Base-by-base conservation (phyloP, 2,888 invertebrate species). In the Volucella inanis region DNA sequence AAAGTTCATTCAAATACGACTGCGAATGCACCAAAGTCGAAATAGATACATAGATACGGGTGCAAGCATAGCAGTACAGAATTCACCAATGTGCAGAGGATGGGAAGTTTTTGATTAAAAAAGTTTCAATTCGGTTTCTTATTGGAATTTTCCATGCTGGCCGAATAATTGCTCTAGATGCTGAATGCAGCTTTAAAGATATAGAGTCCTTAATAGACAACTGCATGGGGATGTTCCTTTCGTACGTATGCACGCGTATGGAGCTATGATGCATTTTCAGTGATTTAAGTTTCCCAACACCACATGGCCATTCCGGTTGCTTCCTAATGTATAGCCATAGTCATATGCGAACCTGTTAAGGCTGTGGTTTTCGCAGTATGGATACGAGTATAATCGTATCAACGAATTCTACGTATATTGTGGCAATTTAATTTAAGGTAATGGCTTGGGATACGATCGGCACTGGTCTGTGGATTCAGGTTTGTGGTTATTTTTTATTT, bases 71-170 rank as follows among this genome's bases (percentile, higher is more conserved):
- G 18, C 38, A 47, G 52, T 15, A n/a, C 47, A 12, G 15, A 31
- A 52, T 45, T 54, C 50, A 9, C 57, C 39, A 57, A 55, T 12
- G n/a, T 43, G 77, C 55, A 70, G 55, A 62, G 11, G 47, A 70
- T 45, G 45, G 67, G 49, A 76, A 85, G 81, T 85, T 85, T 85
- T 85, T 85, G 85, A 85, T 85, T 85, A 85, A 85, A 85, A 85
- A 85, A 85, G 85, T 85, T 85, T 85, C 85, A 85, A 85, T 85
- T 85, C 68, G 62, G 81, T 81, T 81, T 71, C 80, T 85, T 85
- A 81, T 85, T 85, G 81, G 72, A 81, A 81, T 81, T 81, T 74
- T 54, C 71, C 71, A 61, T 67, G 61, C 65, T 64, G 50, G 57
- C 18, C 50, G 68, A 81, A 76, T 81, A 81, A 81, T 81, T 85